Percentiles rank a stretch among this genome's conserved stretches.
Conservation (phyloP, 2,797 vertebrate species). For the Eremophila alpestris region DNA sequence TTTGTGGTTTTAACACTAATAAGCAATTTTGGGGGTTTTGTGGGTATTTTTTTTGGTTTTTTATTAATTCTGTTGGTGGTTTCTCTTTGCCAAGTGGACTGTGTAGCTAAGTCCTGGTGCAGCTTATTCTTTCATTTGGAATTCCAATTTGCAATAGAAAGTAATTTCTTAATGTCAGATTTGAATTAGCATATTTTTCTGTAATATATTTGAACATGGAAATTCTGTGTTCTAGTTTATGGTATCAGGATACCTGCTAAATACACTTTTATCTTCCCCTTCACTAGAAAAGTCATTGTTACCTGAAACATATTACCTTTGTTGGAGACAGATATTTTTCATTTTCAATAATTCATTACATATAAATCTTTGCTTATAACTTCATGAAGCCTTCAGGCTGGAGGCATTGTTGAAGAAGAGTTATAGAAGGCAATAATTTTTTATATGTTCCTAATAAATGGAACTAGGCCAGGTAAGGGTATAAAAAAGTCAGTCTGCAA, state of each 20-base stretch:
- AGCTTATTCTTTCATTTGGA: conserved; percentile 50
- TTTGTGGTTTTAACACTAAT: not conserved
- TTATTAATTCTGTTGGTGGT: not conserved
- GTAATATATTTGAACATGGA: conserved; percentile 53
- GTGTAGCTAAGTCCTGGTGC: not conserved
- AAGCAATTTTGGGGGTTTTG: fast-evolving
- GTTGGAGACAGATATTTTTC: conserved; percentile 63
- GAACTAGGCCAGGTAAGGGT: conserved; percentile 61
- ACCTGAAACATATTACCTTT: conserved; percentile 61
- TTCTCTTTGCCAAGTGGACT: conserved; percentile 16
- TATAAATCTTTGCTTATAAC: conserved; percentile 75
- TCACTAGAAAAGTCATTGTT: conserved; percentile 57
- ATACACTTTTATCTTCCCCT: conserved; percentile 61
- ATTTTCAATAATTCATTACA: conserved; percentile 73
- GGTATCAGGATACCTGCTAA: conserved; percentile 35
- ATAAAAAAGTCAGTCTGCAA: conserved; percentile 36
- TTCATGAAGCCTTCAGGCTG: conserved; percentile 71
- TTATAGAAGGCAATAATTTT: conserved; percentile 63
- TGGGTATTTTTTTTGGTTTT: fast-evolving
- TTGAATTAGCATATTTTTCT: conserved; percentile 5
- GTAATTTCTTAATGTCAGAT: conserved; percentile 44
- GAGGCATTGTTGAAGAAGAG: conserved; percentile 67
- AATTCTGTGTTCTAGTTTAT: conserved; percentile 62
- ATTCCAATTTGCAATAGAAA: conserved; percentile 36
- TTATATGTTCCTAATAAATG: conserved; percentile 69